A percentile compares a stretch with the other conserved stretches of the same genome.
These are phyloP conservation scores for Halcyon malimbica DNA, from an alignment of 2,113 vertebrate genomes.

Conservation along the genomic window DNA sequence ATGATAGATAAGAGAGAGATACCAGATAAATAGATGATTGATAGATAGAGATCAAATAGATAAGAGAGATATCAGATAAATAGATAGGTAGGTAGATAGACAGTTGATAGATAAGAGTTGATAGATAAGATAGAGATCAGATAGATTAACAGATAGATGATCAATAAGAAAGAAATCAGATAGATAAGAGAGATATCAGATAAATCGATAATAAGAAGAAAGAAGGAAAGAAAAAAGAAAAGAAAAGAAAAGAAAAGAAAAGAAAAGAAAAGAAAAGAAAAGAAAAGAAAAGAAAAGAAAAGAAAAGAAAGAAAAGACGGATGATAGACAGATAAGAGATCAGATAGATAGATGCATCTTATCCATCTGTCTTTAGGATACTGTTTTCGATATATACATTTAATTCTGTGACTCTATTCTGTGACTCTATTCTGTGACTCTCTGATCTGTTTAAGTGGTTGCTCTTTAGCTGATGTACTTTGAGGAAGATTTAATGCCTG, in stretches of 20 bases:
- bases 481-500: neutral
- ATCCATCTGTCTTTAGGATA: neutral
- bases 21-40: neutral
- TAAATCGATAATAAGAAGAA: too few relatives aligned
- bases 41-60: neutral
- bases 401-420: neutral
- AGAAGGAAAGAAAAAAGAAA: too few relatives aligned
- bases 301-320: too few relatives aligned
- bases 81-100: neutral
- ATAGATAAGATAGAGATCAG: too few relatives aligned
- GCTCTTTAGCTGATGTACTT: neutral
- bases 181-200: too few relatives aligned
- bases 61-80: neutral
- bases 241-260: too few relatives aligned
- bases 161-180: too few relatives aligned
- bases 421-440: neutral
- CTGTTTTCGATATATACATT: neutral
- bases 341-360: neutral
- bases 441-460: neutral
- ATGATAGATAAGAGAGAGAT: neutral
- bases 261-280: too few relatives aligned
- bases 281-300: too few relatives aligned
- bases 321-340: neutral
- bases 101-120: neutral
- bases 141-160: neutral